Conservation (phyloP, 2,797 vertebrate genomes). For the Prionace glauca region DNA sequence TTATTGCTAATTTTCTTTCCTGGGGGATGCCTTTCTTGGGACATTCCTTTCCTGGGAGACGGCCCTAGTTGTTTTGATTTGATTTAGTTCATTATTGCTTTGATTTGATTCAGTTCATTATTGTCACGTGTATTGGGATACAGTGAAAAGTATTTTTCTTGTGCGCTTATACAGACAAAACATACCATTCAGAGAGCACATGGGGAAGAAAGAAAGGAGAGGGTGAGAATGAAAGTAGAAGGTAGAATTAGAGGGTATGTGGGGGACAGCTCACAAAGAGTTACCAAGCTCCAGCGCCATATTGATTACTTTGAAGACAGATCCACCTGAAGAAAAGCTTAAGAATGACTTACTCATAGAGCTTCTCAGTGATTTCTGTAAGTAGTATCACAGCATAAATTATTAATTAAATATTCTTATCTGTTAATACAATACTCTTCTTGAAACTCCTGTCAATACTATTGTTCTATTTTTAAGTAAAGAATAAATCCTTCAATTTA, state of each 20-base stretch:
- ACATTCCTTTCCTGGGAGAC: not conserved
- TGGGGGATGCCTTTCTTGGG: too few relatives aligned
- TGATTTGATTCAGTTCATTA: not conserved
- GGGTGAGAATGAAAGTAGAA: too few relatives aligned
- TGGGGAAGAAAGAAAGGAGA: too few relatives aligned
- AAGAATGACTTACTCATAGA: not conserved
- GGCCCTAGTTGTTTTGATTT: not conserved
- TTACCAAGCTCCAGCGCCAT: too few relatives aligned
- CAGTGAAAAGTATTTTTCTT: too few relatives aligned
- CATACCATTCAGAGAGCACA: too few relatives aligned
- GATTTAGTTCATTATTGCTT: not conserved
- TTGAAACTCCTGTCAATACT: not conserved
- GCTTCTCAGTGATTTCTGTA: not conserved
- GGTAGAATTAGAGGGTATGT: too few relatives aligned
- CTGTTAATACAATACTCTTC: not conserved
- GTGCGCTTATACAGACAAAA: too few relatives aligned
- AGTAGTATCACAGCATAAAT: not conserved
- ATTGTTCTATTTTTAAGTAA: not conserved
- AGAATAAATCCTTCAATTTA: not conserved
- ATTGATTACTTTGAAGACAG: not conserved
- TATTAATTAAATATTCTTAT: not conserved
- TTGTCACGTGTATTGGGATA: too few relatives aligned
- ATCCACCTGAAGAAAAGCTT: not conserved
- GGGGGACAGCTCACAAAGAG: too few relatives aligned
- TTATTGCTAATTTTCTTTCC: too few relatives aligned